Conservation (phyloP, 2,888 invertebrate genomes). For the Dioctria linearis region DNA sequence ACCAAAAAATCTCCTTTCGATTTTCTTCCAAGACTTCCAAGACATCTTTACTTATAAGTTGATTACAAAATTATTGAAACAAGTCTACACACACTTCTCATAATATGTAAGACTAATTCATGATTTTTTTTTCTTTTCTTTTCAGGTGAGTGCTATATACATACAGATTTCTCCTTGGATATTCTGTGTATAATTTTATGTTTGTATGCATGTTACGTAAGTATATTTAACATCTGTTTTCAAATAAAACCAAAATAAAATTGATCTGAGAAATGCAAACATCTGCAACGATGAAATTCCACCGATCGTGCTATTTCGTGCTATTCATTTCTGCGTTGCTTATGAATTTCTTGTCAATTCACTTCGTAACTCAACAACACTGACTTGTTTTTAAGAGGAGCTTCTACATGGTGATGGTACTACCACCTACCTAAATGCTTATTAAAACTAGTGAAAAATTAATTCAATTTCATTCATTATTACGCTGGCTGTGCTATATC, state of each 20-base stretch:
- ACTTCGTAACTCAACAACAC: background rate
- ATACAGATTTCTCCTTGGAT: too few species aligned
- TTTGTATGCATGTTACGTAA: conserved; percentile 17
- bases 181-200: too few species aligned
- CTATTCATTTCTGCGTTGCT: too few species aligned
- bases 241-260: background rate
- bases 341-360: too few species aligned
- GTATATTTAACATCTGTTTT: conserved; percentile 18
- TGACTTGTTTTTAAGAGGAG: conserved; percentile 7
- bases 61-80: too few species aligned
- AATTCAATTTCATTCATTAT: conserved; percentile 30
- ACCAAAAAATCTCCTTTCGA: too few species aligned
- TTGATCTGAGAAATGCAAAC: conserved; percentile 1
- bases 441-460: conserved; percentile 31
- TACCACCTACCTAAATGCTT: background rate
- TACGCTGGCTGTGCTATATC: background rate
- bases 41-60: too few species aligned
- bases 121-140: background rate
- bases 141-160: conserved; percentile 18
- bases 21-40: too few species aligned
- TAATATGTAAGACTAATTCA: background rate
- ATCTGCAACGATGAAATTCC: conserved; percentile 6
- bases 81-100: too few species aligned
- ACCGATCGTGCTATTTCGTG: too few species aligned
- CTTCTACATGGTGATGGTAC: too few species aligned